Base-by-base conservation (phyloP, 2,888 invertebrate species). In the Crocallis elinguaria region DNA sequence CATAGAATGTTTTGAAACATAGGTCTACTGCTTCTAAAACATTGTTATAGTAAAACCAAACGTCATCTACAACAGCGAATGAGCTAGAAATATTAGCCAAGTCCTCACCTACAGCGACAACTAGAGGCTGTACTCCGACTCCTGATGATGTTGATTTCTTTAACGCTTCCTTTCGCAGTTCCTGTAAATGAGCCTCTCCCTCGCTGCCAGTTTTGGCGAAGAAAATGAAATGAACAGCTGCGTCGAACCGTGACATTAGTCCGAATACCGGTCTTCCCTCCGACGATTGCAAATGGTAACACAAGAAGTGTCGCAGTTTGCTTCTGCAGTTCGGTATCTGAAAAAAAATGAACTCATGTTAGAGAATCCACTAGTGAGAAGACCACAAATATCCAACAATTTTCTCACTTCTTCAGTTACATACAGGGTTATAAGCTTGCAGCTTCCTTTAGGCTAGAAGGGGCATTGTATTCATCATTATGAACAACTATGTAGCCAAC, bases 231-330 rank as follows among this genome's bases (percentile, higher is more conserved):
- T 14, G 32, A 2, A 32, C 12, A 2, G 32, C 32, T 11, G 32
- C 32, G 32, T 32, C 32, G 32, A 32, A 11, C 32, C 12, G 32
- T 7, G 32, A 32, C 32, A 7, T 32, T 32, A 9, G 12, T 32
- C 25, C 37, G 37, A 25, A 38, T 23, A 12, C 37, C 37, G 23
- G 12, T 12, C 12, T 38, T 38, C 12, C 23, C 37, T 38, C 37
- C 37, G 11, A 38, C 37, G 25, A 38, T 23, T 38, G 37, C 37
- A 38, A 38, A 38, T 38, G 37, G 37, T 13, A 38, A 9, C 21
- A 38, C 13, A 11, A 37, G 37, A 37, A 37, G 37, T 37, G 23
- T 23, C 13, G 37, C 37, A 37, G 37, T 37, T 37, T 21, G 11
- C 23, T 32, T 32, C 12, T 32, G 32, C 12, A 32, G 32, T 12